phyloP scores from a whole-genome alignment of 1,140 invertebrate species.

The Anastrepha ludens region DNA sequence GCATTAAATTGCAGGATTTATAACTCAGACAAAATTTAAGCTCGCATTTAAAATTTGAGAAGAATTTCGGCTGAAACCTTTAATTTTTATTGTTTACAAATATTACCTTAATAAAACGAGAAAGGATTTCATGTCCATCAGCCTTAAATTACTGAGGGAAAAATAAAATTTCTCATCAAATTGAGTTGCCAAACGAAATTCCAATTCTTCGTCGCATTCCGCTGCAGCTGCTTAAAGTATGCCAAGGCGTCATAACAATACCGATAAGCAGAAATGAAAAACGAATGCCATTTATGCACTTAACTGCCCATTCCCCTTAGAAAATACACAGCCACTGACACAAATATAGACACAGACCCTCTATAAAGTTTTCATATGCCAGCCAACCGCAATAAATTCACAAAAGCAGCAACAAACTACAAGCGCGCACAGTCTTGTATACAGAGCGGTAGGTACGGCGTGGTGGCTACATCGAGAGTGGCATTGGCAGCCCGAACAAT shows the following conservation, averaged over 20 bases:
- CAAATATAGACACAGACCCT: neutral
- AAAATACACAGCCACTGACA: neutral
- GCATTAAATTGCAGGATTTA: too few species aligned
- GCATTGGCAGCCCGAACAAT: conserved; percentile 49
- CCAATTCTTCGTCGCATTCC: neutral
- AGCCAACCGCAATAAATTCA: conserved; percentile 37
- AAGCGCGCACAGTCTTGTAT: neutral
- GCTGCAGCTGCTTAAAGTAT: neutral
- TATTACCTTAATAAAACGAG: too few species aligned
- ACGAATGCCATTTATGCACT: neutral
- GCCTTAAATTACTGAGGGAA: too few species aligned
- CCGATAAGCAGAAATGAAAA: conserved; percentile 6
- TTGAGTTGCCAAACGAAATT: too few species aligned
- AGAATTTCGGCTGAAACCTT: too few species aligned
- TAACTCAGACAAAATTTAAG: too few species aligned
- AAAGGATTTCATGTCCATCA: too few species aligned
- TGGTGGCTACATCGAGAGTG: neutral
- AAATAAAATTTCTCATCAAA: too few species aligned
- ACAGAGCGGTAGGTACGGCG: neutral
- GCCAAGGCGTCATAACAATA: neutral
- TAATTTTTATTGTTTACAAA: too few species aligned
- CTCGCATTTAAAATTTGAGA: too few species aligned
- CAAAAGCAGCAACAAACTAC: conserved; percentile 20
- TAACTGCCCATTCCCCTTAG: neutral
- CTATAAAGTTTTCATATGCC: neutral